phyloP scores from a whole-genome alignment of 2,113 vertebrate genomes.

The Ondatra zibethicus region DNA sequence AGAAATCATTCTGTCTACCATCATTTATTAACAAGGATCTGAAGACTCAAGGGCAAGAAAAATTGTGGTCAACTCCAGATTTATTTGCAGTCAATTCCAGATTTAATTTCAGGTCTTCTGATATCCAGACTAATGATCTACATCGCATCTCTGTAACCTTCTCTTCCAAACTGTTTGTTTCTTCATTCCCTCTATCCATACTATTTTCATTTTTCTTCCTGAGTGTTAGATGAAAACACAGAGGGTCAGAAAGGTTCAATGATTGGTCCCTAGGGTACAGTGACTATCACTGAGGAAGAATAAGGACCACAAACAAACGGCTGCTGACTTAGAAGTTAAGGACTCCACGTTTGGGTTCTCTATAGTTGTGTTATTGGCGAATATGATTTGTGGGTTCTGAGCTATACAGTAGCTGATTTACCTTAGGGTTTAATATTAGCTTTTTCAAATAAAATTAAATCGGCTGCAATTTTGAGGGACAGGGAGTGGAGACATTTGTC shows the following conservation, averaged over 20 bases:
- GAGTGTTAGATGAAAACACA: neutral
- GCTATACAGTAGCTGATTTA: neutral
- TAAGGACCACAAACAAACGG: neutral
- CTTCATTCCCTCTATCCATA: neutral
- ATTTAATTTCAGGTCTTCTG: conserved; percentile 9
- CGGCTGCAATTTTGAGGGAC: conserved; percentile 23
- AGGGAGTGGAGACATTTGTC: conserved; percentile 23
- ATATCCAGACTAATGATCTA: conserved; percentile 11
- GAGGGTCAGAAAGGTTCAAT: conserved; percentile 37
- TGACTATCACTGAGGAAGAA: neutral
- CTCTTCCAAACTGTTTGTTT: neutral
- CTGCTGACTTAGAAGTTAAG: conserved; percentile 38
- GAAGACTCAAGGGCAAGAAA: neutral
- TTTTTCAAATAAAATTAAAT: conserved; percentile 53
- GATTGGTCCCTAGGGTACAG: neutral
- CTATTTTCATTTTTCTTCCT: conserved; percentile 27
- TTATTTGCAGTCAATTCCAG: conserved; percentile 8
- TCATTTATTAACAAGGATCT: neutral
- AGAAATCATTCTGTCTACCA: neutral
- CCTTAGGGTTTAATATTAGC: conserved; percentile 12
- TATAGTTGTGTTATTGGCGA: neutral
- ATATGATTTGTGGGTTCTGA: conserved; percentile 38
- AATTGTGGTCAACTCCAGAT: neutral
- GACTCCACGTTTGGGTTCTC: neutral
- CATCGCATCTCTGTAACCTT: neutral